These are phyloP conservation scores for Aporophyla nigra DNA, from an alignment of 2,888 invertebrate species.

Conservation along the genomic window DNA sequence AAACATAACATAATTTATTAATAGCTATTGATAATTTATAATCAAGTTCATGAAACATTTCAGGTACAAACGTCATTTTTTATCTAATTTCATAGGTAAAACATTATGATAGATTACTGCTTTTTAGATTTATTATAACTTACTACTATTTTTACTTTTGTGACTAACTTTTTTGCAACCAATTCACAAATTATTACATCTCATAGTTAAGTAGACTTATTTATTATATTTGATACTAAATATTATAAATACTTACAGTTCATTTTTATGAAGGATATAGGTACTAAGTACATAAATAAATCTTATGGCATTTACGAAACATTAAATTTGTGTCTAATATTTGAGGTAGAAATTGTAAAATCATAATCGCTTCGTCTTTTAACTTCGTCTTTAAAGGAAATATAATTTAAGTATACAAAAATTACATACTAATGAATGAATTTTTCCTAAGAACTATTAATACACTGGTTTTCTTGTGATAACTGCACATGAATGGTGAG, in stretches of 20 bases:
- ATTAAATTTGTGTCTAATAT: not conserved
- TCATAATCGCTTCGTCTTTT: not conserved
- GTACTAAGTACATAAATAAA: not conserved
- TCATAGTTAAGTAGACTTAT: not conserved
- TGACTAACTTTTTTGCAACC: conserved; percentile 28
- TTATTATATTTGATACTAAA: not conserved
- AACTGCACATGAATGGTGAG: conserved; percentile 32
- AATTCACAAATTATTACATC: not conserved
- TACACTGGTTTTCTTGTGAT: conserved; percentile 23
- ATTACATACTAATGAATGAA: not conserved
- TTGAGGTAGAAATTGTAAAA: not conserved
- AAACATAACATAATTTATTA: conserved; percentile 8
- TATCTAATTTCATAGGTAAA: conserved; percentile 11
- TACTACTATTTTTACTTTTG: not conserved
- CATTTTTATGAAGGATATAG: not conserved
- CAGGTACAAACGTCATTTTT: not conserved
- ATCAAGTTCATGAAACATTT: conserved; percentile 14
- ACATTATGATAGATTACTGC: not conserved
- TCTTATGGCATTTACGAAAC: not conserved
- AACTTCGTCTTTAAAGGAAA: conserved; percentile 15
- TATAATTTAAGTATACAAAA: not conserved
- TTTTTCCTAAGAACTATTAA: not conserved
- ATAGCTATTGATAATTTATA: conserved; percentile 6
- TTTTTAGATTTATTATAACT: not conserved
- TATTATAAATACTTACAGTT: not conserved